These are phyloP conservation scores for Allophyes oxyacanthae DNA, from an alignment of 2,888 invertebrate species.

Conservation along the genomic window DNA sequence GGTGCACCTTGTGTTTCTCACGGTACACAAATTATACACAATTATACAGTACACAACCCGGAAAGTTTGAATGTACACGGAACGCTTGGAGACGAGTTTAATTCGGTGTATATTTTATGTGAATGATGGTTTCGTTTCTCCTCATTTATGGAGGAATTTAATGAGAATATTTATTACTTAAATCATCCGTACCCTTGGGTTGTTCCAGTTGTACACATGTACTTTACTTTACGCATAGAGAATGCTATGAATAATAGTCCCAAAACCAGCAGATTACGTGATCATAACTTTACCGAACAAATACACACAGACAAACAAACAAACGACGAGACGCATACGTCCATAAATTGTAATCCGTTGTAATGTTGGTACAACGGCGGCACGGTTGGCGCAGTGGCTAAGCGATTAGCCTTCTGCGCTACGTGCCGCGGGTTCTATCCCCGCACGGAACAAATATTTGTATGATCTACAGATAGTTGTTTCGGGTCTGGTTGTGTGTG, in stretches of 20 bases:
- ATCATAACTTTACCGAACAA: slow-evolving; percentile 31
- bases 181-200: too few relatives aligned
- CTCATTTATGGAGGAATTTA: slow-evolving; percentile 13
- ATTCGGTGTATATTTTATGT: slow-evolving; percentile 49
- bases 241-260: slow-evolving; percentile 12
- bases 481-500: too few relatives aligned
- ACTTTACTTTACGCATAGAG: too few relatives aligned
- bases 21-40: slow-evolving; percentile 52
- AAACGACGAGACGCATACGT: slow-evolving; percentile 46
- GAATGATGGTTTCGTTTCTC: slow-evolving; percentile 23
- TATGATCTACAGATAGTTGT: too few relatives aligned
- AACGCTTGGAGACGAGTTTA: slow-evolving; percentile 35
- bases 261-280: slow-evolving; percentile 14
- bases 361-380: slow-evolving; percentile 47
- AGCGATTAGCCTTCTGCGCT: too few relatives aligned
- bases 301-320: slow-evolving; percentile 17
- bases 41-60: slow-evolving; percentile 50
- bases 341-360: slow-evolving; percentile 45
- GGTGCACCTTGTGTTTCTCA: slow-evolving; percentile 55
- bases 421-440: too few relatives aligned
- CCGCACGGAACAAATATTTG: too few relatives aligned
- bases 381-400: too few relatives aligned
- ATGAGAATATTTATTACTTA: too few relatives aligned
- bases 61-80: slow-evolving; percentile 51
- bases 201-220: too few relatives aligned